Evolutionary conservation across 1,140 invertebrate species (phyloP).

Genomic region (Heterodera schachtii): DNA sequence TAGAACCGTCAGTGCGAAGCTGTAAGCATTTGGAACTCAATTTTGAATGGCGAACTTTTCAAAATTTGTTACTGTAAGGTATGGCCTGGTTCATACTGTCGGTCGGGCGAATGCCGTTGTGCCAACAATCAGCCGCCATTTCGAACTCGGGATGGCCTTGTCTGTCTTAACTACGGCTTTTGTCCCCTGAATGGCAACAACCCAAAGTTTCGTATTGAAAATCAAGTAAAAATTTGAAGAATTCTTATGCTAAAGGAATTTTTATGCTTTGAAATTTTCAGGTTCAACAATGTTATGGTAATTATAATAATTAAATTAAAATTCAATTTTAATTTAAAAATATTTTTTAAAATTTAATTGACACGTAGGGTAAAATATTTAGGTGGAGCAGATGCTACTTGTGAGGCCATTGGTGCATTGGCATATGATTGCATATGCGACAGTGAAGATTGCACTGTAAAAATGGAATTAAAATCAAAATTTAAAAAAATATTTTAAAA

Average conservation of each 20-base stretch:
- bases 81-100: constrained; percentile 63
- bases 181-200: constrained; percentile 65
- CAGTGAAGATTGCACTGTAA: constrained; percentile 64
- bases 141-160: constrained; percentile 60
- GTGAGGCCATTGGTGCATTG: constrained; percentile 63
- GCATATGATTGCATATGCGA: constrained; percentile 65
- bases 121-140: constrained; percentile 65
- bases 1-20: constrained; percentile 63
- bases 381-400: constrained; percentile 60
- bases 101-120: constrained; percentile 61
- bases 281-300: constrained; percentile 64
- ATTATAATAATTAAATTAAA: neutral
- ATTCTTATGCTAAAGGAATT: neutral
- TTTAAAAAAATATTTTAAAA: no score
- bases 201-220: constrained; percentile 65
- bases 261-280: constrained; percentile 4
- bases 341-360: no score
- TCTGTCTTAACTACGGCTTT: constrained; percentile 65
- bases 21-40: constrained; percentile 25
- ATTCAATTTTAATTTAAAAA: no score
- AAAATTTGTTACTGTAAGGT: neutral
- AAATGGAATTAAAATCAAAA: no score
- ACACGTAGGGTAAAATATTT: neutral
- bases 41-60: neutral
- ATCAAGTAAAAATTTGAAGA: constrained; percentile 46